phyloP scores from a whole-genome alignment of 37 sponge, comb jelly and placozoan genomes.

The Bolinopsis microptera region DNA sequence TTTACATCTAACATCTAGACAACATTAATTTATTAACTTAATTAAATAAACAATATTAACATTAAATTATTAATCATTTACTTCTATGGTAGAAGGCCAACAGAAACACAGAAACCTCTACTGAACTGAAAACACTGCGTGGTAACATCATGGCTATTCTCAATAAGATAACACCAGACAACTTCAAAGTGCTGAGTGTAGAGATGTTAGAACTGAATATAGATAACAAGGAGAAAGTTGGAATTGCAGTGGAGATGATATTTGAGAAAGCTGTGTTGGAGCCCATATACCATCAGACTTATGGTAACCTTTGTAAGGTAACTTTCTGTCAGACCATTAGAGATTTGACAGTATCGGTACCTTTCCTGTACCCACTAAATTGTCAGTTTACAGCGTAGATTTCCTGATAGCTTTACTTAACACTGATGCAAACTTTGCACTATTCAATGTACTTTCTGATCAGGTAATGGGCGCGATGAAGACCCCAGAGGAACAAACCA shows the following conservation, averaged over 20 bases:
- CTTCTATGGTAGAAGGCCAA: too few relatives aligned
- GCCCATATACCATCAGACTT: slow-evolving; percentile 31
- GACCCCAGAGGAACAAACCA: not conserved
- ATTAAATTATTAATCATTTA: too few relatives aligned
- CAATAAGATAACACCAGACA: slow-evolving; percentile 58
- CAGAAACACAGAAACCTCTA: too few relatives aligned
- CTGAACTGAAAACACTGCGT: not conserved
- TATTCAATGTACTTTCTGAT: too few relatives aligned
- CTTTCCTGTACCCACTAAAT: too few relatives aligned
- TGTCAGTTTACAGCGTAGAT: too few relatives aligned
- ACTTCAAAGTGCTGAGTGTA: slow-evolving; percentile 53
- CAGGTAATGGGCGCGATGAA: slow-evolving; percentile 39
- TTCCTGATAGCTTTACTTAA: too few relatives aligned
- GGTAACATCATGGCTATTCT: slow-evolving; percentile 50
- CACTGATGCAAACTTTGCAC: too few relatives aligned
- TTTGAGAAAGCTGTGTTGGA: slow-evolving; percentile 52
- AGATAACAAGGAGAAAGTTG: slow-evolving; percentile 19
- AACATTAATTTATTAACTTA: too few relatives aligned
- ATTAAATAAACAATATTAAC: too few relatives aligned
- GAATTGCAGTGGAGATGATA: slow-evolving; percentile 44
- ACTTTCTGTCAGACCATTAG: not conserved
- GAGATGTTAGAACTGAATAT: not conserved
- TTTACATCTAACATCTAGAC: too few relatives aligned
- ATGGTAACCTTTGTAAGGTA: slow-evolving; percentile 63
- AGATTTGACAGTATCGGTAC: too few relatives aligned